Evolutionary conservation across 2,888 invertebrate genomes (phyloP).

Genomic region (Caenorhabditis plicata): DNA sequence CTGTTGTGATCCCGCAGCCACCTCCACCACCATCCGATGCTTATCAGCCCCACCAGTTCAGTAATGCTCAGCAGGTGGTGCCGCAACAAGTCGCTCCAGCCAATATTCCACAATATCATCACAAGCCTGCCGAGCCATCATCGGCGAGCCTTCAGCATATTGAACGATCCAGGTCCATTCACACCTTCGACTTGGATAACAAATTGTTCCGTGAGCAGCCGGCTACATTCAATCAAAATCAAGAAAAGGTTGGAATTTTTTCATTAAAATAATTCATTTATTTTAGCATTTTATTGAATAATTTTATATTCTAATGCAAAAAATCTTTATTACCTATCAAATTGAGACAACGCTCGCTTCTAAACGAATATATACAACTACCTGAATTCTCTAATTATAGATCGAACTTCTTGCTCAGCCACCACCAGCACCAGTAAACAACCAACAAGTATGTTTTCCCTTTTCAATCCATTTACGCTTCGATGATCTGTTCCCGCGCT

Average conservation of each 20-base stretch:
- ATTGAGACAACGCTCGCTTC: not conserved
- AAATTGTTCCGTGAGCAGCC: constrained; percentile 33
- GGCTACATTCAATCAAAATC: constrained; percentile 14
- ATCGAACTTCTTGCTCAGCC: constrained; percentile 38
- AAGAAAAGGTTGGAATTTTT: constrained; percentile 20
- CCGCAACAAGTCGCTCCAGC: constrained; percentile 26
- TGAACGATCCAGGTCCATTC: constrained; percentile 20
- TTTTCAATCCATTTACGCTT: not conserved
- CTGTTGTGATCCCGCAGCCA: constrained; percentile 28
- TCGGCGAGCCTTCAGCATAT: constrained; percentile 16
- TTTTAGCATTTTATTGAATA: too few relatives aligned
- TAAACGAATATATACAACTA: too few relatives aligned
- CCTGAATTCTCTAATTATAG: constrained; percentile 20
- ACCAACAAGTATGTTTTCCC: constrained; percentile 24
- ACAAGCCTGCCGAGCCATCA: constrained; percentile 9
- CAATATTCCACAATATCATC: constrained; percentile 23
- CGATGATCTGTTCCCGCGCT: not conserved
- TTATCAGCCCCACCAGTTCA: constrained; percentile 25
- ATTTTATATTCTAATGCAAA: too few relatives aligned
- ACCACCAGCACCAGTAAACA: constrained; percentile 33
- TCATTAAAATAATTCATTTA: not conserved
- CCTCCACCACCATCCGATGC: constrained; percentile 33
- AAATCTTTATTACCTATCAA: too few relatives aligned
- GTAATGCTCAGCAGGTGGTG: constrained; percentile 6
- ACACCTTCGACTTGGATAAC: constrained; percentile 19